Evolutionary conservation across 1,140 invertebrate species (phyloP).

Genomic region (Macrocentrus cingulum): DNA sequence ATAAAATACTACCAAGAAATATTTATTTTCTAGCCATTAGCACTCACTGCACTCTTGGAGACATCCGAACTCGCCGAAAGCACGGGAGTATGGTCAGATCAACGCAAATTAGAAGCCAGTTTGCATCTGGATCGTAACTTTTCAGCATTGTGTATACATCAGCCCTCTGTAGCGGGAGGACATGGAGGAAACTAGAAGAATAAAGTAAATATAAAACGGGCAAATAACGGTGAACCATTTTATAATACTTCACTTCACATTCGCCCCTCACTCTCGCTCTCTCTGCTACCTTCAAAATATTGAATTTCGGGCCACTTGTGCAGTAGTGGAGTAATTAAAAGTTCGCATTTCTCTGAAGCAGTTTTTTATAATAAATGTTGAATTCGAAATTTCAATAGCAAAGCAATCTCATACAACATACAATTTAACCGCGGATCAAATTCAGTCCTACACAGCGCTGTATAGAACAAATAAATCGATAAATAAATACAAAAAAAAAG

Average conservation of each 20-base stretch:
- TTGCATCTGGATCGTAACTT: too few species aligned
- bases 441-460: neutral
- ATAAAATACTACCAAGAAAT: too few species aligned
- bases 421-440: slow-evolving; percentile 10
- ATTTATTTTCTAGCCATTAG: too few species aligned
- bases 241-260: slow-evolving; percentile 31
- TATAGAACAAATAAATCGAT: neutral
- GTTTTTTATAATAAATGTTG: neutral
- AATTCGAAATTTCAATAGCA: neutral
- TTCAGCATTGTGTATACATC: too few species aligned
- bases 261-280: slow-evolving; percentile 27
- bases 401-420: slow-evolving; percentile 11
- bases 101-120: too few species aligned
- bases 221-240: slow-evolving; percentile 31
- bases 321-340: too few species aligned
- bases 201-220: slow-evolving; percentile 31
- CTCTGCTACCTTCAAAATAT: slow-evolving; percentile 24
- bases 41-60: too few species aligned
- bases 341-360: neutral
- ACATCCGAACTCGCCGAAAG: too few species aligned
- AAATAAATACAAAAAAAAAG: neutral
- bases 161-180: too few species aligned
- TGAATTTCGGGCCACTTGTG: slow-evolving; percentile 26
- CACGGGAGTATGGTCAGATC: too few species aligned
- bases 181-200: slow-evolving; percentile 24